phyloP scores from a whole-genome alignment of 2,113 vertebrate genomes.

The Todiramphus chloris region DNA sequence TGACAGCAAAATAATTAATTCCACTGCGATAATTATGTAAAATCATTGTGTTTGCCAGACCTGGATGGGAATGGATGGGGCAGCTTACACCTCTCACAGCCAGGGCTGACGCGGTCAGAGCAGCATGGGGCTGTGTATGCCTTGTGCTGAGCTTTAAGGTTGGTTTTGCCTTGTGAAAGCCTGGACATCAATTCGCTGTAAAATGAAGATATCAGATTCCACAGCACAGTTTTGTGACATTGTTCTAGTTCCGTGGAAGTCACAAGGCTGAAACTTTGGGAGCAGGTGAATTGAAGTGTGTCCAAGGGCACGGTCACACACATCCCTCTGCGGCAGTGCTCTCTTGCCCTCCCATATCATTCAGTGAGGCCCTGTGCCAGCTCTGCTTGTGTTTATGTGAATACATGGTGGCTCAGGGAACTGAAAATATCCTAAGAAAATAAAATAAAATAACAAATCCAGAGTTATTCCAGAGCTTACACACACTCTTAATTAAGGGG shows the following conservation, averaged over 20 bases:
- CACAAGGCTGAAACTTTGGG: neutral
- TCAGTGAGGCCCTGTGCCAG: fast-evolving
- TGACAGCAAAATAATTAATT: neutral
- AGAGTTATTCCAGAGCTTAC: neutral
- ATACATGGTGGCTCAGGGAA: neutral
- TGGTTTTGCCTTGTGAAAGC: neutral
- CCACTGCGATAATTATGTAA: neutral
- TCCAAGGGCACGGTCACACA: neutral
- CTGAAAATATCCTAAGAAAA: neutral
- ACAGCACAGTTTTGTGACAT: fast-evolving
- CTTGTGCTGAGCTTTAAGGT: neutral
- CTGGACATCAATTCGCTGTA: neutral
- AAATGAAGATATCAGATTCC: neutral
- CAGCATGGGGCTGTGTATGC: fast-evolving
- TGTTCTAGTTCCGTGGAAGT: neutral
- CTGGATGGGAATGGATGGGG: neutral
- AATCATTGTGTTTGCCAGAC: neutral
- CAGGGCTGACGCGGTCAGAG: neutral
- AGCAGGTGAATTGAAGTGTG: fast-evolving
- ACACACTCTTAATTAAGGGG: fast-evolving
- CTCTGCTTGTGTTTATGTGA: neutral
- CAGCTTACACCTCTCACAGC: fast-evolving
- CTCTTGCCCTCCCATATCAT: fast-evolving
- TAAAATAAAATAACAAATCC: neutral
- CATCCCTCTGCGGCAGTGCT: fast-evolving